Evolutionary conservation across 1,140 invertebrate genomes (phyloP), one percentile per base, ranked within the genome.

Genomic region (Matsumurasca onukii): DNA sequence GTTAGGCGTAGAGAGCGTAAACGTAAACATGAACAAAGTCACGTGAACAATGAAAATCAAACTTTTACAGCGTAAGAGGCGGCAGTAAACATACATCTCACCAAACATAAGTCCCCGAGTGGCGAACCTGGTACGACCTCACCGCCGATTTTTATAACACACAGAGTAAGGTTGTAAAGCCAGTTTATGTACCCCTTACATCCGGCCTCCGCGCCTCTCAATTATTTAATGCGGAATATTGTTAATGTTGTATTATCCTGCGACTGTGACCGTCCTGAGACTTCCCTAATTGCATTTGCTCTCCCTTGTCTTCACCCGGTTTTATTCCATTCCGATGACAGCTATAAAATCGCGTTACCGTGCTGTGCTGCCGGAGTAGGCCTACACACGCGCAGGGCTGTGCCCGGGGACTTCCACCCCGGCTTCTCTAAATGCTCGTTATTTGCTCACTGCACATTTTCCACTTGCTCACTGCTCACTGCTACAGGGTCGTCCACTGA

Each of bases 141-240:
- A 59, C 55, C 30, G 55, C 55, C 55, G 55, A 59, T 59, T 59
- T 59, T 59, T 59, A 59, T 59, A 59, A 59, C 55, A 22, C 24
- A 29, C 24, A 59, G 55, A 25, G 55, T 24, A 25, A n/a, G n/a
- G n/a, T n/a, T n/a, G 55, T 59, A 59, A 59, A 59, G 55, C 30
- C 24, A 27, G 55, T 59, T 59, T 59, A 59, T 59, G 55, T 59
- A 59, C 24, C 13, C 55, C 55, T 59, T 59, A 59, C 25, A 59
- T 59, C 55, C 55, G 55, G 55, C 55, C 24, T 27, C 55, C 30
- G 30, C 55, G 25, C 15, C 55, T 59, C 55, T 59, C 55, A 59
- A 59, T 59, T 59, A 59, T 59, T 59, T 59, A 59, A 59, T 59
- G 24, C 55, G 55, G 55, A 59, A 59, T 59, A 59, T 59, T 59